A percentile compares a stretch with the other conserved stretches of the same genome.
phyloP scores from a whole-genome alignment of 1,140 invertebrate species.

The Leguminivora glycinivorella region DNA sequence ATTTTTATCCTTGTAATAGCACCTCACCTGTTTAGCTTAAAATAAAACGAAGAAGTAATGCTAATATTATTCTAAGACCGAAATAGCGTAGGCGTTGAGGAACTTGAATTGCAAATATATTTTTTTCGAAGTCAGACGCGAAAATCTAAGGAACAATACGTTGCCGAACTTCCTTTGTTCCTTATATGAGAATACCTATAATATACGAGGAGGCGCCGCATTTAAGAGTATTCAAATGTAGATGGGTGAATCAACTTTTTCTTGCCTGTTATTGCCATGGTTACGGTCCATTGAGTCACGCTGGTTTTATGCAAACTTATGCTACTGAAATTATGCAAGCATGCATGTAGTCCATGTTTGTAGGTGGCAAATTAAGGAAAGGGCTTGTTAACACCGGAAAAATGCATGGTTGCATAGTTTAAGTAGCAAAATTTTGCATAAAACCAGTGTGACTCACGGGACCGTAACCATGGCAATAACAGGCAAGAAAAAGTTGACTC shows the following conservation, averaged over 20 bases:
- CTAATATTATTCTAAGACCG: not conserved
- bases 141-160: constrained; percentile 61
- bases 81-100: constrained; percentile 47
- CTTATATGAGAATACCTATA: constrained; percentile 45
- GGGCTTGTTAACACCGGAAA: too few species aligned
- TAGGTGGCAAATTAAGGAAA: too few species aligned
- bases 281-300: too few species aligned
- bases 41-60: not conserved
- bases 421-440: too few species aligned
- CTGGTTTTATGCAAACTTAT: too few species aligned
- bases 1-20: not conserved
- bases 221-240: constrained; percentile 2
- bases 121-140: constrained; percentile 57
- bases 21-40: not conserved
- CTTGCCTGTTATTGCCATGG: too few species aligned
- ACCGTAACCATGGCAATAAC: too few species aligned
- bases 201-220: constrained; percentile 21
- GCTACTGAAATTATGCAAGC: too few species aligned
- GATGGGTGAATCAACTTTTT: not conserved
- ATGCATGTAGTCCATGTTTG: too few species aligned
- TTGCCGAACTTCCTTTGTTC: constrained; percentile 75
- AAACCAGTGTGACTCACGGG: too few species aligned
- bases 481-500: too few species aligned
- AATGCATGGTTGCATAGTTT: too few species aligned
- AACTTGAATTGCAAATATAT: constrained; percentile 64